These are phyloP conservation scores for Venusia cambrica DNA, from an alignment of 2,888 invertebrate genomes.

Conservation along the genomic window DNA sequence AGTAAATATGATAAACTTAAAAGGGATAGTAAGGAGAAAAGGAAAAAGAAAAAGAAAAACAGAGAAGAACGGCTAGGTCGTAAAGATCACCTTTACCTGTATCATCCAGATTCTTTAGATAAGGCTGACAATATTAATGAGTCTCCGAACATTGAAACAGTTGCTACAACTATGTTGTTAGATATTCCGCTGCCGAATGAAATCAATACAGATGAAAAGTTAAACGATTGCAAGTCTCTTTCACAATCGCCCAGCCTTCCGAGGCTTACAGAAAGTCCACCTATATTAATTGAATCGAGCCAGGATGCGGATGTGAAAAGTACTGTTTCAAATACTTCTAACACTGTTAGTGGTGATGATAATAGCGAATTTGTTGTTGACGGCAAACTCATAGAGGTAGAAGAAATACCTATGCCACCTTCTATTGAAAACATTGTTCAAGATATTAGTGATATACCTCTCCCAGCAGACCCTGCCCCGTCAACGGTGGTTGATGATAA, in stretches of 20 bases:
- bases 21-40: slow-evolving; percentile 87
- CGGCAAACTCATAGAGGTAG: slow-evolving; percentile 55
- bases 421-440: slow-evolving; percentile 58
- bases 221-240: slow-evolving; percentile 55
- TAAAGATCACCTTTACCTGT: slow-evolving; percentile 83
- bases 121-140: slow-evolving; percentile 46
- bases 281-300: slow-evolving; percentile 46
- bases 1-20: slow-evolving; percentile 58
- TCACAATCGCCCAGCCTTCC: slow-evolving; percentile 83
- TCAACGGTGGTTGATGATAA: slow-evolving; percentile 39
- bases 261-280: slow-evolving; percentile 83
- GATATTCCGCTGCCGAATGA: slow-evolving; percentile 68
- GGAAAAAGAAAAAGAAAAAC: slow-evolving; percentile 91
- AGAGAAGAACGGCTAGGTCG: slow-evolving; percentile 88
- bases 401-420: slow-evolving; percentile 68
- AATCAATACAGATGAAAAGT: slow-evolving; percentile 46
- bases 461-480: slow-evolving; percentile 52
- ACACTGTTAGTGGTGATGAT: slow-evolving; percentile 35
- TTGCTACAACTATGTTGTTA: slow-evolving; percentile 54
- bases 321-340: slow-evolving; percentile 25
- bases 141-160: slow-evolving; percentile 39
- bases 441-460: slow-evolving; percentile 72
- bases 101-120: slow-evolving; percentile 77
- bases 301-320: slow-evolving; percentile 41
- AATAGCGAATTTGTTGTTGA: slow-evolving; percentile 46